Evolutionary conservation across 2,797 vertebrate genomes (phyloP), one percentile per base, ranked within the genome.

Genomic region (Eulemur coronatus): DNA sequence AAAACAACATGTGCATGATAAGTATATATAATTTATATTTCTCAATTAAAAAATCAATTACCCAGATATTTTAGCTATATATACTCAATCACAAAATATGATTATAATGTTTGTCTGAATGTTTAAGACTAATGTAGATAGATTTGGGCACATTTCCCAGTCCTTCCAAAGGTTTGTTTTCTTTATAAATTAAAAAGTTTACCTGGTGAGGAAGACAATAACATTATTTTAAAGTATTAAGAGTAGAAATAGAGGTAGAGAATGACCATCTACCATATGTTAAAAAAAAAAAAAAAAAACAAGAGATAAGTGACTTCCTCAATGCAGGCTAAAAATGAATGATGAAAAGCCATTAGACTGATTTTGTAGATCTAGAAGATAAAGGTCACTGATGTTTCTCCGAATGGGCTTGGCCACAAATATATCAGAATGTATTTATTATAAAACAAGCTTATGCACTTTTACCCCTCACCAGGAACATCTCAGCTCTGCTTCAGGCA

Each of bases 311-410:
- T 57, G 72, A 82, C 50, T 73, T 94, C 50, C 61, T 85, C 48
- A 55, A 28, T 12, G 8, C 5, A 69, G 15, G 15, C 22, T 50
- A 50, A 84, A 76, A 50, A 30, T 79, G n/a, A 94, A 17, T 30
- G 72, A 59, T 48, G 67, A 80, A 93, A 94, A 92, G 28, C 11
- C 70, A 87, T 84, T 86, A 43, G 33, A 57, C 48, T 61, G 65
- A 80, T 38, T 84, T 81, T 76, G 14, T 57, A 72, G 38, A 89
- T 96, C 15, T 81, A 84, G 91, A 87, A 95, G 84, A 82, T 78
- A 78, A 75, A 93, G 52, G 41, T 78, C 89, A 94, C 1, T 61
- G 82, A 76, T 90, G 7, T 79, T 87, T 96, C 86, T 89, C 24
- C 38, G 89, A 94, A 95, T 89, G 79, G 43, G 8, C 12, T 84